Base-by-base conservation (phyloP, 2,797 vertebrate species). In the Microctenopoma steveboyesi region DNA sequence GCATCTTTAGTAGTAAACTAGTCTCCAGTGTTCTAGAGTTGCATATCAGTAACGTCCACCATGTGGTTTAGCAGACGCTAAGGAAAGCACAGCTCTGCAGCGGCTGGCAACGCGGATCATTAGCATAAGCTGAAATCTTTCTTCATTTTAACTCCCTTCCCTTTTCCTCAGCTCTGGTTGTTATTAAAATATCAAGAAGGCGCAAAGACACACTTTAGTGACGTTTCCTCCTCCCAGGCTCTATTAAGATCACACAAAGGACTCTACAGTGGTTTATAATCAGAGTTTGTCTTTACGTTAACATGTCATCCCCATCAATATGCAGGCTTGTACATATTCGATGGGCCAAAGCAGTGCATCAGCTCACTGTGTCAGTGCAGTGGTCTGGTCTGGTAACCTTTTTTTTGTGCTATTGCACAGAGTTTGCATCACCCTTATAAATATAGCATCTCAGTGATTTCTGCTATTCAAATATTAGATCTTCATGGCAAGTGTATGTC, bases 71-170 rank as follows among this genome's bases (percentile, higher is more conserved):
- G 45, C 63, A 72, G 64, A 61, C 14, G 46, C 64, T 62, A 55
- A 48, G 43, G 46, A 60, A 82, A 70, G 52, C 60, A 45, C 50
- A 51, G 64, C 69, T 74, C 78, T 33, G 76, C 48, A 49, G 68
- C 40, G 9, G 28, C 53, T 72, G 85, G 83, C 73, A 81, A 78
- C 72, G 7, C 58, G 35, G 43, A 73, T 62, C 71, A 87, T 86
- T 85, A 82, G 80, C 82, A 87, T 82, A 82, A 85, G 67, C 68
- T 67, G 52, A 78, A 72, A 81, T 83, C 76, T 70, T 64, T 76
- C 72, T 74, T 77, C 55, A 61, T 72, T 64, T 76, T 62, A 37
- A 27, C 46, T 43, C 42, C 27, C 46, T 69, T 75, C 16, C 35
- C 25, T 51, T 64, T 47, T 75, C 49, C 49, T 70, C 58, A 18